Percentiles rank a stretch among this genome's conserved stretches.
These are phyloP conservation scores for Emydoidea blandingii DNA, from an alignment of 2,797 vertebrate genomes.

Conservation along the genomic window DNA sequence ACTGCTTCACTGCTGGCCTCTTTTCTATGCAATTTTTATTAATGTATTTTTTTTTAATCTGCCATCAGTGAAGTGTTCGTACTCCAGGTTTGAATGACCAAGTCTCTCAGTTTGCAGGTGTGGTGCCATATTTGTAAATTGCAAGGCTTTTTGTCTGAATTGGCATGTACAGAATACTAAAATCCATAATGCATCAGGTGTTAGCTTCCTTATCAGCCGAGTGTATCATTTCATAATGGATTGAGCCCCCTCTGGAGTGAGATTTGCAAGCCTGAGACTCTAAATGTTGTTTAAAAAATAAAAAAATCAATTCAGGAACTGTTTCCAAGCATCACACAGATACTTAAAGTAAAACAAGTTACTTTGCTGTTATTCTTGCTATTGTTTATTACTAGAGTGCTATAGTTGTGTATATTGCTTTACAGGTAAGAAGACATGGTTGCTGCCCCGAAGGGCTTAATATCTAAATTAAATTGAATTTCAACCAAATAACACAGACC, in stretches of 20 bases:
- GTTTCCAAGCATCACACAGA: background rate
- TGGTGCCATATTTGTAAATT: background rate
- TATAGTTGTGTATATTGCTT: background rate
- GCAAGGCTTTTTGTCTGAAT: background rate
- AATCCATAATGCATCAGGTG: background rate
- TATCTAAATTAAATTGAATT: background rate
- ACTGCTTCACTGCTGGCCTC: background rate
- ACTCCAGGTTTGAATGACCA: background rate
- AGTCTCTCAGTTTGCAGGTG: background rate
- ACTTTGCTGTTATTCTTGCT: background rate
- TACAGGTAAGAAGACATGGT: background rate
- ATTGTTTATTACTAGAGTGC: background rate
- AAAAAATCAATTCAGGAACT: background rate
- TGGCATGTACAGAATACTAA: background rate
- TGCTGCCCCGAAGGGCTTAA: background rate
- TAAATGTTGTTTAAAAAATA: background rate
- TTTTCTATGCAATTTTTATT: background rate
- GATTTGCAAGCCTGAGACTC: background rate
- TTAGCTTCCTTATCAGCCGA: background rate
- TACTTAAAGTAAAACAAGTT: background rate
- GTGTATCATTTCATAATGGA: background rate
- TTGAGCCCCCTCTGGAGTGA: background rate
- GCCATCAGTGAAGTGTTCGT: background rate
- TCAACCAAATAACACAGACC: background rate
- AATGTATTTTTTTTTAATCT: background rate